Base-by-base conservation (phyloP, 2,888 invertebrate genomes). In the Platypus cylindrus region DNA sequence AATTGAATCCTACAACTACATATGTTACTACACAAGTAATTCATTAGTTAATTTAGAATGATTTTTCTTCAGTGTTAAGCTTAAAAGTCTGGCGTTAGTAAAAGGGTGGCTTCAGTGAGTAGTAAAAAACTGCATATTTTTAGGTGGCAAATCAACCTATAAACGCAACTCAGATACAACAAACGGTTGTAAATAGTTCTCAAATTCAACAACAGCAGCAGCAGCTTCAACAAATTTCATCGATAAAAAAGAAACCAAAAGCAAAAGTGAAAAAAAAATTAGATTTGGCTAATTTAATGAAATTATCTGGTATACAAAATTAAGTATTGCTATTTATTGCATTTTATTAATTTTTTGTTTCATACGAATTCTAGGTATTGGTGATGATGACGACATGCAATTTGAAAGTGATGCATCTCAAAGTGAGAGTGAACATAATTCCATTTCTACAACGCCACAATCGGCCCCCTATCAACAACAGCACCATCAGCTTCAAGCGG, bases 261-360 rank as follows among this genome's bases (percentile, higher is more conserved):
- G 48, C 37, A n/a, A 49, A 53, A 27, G 66, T 67, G 17, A 71
- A 71, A 49, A 71, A 72, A 50, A 71, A 70, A 52, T 65, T 78
- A 34, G 78, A 78, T 58, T 65, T 79, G 47, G 78, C 77, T 33
- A 78, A 76, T 58, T 74, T 79, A 23, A 79, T 79, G 73, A 78
- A 78, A 57, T 64, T 78, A 40, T 78, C 78, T 30, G 79, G 61
- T 43, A 47, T 23, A n/a, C n/a, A n/a, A n/a, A n/a, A n/a, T n/a
- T n/a, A n/a, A 20, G 5, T 9, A 20, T 20, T 20, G 9, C 9
- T 9, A 5, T 9, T 9, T 20, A 20, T 20, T 20, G 20, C 9
- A 7, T 20, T 20, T 20, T 9, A 5, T 9, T 5, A 5, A 9
- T 9, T 20, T 20, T 7, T 9, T 20, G 9, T 7, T 9, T 20